phyloP scores from a whole-genome alignment of 1,140 invertebrate genomes.

The Pinna nobilis region DNA sequence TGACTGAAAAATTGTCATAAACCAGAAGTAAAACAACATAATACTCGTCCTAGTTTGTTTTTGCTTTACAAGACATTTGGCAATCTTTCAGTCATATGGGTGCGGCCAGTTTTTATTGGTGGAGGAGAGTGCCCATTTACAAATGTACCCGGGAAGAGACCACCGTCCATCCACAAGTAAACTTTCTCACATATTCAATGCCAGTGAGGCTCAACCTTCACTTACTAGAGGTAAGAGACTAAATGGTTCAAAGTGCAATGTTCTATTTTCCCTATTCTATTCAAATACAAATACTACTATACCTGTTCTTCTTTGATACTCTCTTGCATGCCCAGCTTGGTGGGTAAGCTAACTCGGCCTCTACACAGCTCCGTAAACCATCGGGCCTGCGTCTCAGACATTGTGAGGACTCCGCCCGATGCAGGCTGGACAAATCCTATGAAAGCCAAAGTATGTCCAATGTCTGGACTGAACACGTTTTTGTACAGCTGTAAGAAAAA shows the following conservation, averaged over 20 bases:
- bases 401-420: conserved; percentile 69
- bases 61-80: too few species aligned
- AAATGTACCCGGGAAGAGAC: too few species aligned
- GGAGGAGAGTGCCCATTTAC: too few species aligned
- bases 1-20: too few species aligned
- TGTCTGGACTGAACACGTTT: conserved; percentile 67
- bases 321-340: conserved; percentile 57
- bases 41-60: too few species aligned
- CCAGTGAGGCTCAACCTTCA: too few species aligned
- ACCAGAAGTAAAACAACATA: too few species aligned
- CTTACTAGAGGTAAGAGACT: too few species aligned
- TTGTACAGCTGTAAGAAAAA: conserved; percentile 65
- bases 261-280: background rate
- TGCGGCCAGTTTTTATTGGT: too few species aligned
- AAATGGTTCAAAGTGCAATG: background rate
- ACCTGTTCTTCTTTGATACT: conserved; percentile 59
- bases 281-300: background rate
- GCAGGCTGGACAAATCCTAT: conserved; percentile 73
- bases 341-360: conserved; percentile 57
- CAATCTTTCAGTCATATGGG: too few species aligned
- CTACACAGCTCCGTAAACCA: conserved; percentile 69
- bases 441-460: conserved; percentile 65
- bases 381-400: conserved; percentile 72
- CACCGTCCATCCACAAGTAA: too few species aligned
- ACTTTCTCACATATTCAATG: too few species aligned